Base-by-base conservation (phyloP, 2,113 vertebrate genomes). In the Gambusia affinis region DNA sequence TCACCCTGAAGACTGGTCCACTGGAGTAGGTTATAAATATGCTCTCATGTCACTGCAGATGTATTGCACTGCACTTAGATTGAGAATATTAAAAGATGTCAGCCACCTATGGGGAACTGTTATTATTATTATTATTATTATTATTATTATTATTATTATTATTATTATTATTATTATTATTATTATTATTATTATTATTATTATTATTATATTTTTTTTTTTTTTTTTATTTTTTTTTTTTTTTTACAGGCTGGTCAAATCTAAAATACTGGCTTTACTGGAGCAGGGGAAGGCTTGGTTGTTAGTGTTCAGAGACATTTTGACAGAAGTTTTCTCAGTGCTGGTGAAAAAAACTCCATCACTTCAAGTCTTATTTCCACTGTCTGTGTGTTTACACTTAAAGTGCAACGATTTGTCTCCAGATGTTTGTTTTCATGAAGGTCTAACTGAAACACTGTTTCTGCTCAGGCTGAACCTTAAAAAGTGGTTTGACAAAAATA, bases 11-110 rank as follows among this genome's bases (percentile, higher is more conserved):
- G 30, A 51, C 51, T 12, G 47, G 42, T 51, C 72, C 65, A 67
- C 12, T 31, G 4, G 22, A 64, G 64, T 1, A 12, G 30, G 68
- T 65, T 70, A 78, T 79, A 86, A 80, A 86, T 80, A 75, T 79
- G 63, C n/a, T 60, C 11, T 54, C 29, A 28, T 75, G 70, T 73
- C 72, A 74, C 37, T 65, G 30, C 29, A 73, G 67, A 51, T 39
- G 62, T 42, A 64, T 24, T 24, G 31, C 35, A 11, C 57, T 42
- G 70, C 63, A 62, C 60, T 73, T 33, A 72, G 61, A 65, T 2
- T 54, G 54, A 70, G 64, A 29, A 54, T 60, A 72, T 64, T 85
- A 61, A 72, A 54, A 30, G 12, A 61, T 84, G 82, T 76, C 68
- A 79, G 69, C 44, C 75, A 22, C 29, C 39, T 62, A 15, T n/a